Percentiles rank a stretch among this genome's conserved stretches.
phyloP scores from a whole-genome alignment of 2,888 invertebrate genomes.

The Coleophora deauratella region DNA sequence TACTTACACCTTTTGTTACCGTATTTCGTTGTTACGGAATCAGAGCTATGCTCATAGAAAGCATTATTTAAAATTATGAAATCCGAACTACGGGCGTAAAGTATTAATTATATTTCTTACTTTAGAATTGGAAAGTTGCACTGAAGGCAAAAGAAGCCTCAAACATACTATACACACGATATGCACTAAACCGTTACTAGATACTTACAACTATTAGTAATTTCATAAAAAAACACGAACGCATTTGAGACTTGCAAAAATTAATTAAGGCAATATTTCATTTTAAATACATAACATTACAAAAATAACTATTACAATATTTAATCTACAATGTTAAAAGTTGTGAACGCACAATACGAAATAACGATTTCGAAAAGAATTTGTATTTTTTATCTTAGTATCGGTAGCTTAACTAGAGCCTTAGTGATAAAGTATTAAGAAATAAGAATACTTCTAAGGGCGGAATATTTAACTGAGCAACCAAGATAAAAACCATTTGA shows the following conservation, averaged over 20 bases:
- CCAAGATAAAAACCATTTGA: too few relatives aligned
- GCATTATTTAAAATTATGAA: too few relatives aligned
- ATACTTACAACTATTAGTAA: slow-evolving; percentile 9
- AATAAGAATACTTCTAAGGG: too few relatives aligned
- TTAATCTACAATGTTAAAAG: not conserved
- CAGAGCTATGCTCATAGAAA: too few relatives aligned
- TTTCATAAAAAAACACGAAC: slow-evolving; percentile 32
- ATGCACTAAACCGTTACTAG: slow-evolving; percentile 34
- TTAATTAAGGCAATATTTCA: slow-evolving; percentile 52
- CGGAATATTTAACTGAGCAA: too few relatives aligned
- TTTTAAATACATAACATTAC: slow-evolving; percentile 27
- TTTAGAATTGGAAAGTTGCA: slow-evolving; percentile 22
- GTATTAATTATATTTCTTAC: not conserved
- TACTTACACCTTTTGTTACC: not conserved
- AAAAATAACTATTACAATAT: slow-evolving; percentile 22
- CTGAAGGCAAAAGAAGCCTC: slow-evolving; percentile 37
- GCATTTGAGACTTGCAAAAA: slow-evolving; percentile 40
- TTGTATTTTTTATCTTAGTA: too few relatives aligned
- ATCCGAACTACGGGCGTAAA: slow-evolving; percentile 28
- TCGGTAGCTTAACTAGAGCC: too few relatives aligned
- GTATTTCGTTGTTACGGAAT: slow-evolving; percentile 42
- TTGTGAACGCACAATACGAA: not conserved
- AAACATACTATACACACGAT: slow-evolving; percentile 25
- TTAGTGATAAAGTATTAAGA: too few relatives aligned
- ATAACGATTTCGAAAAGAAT: too few relatives aligned